A percentile compares a stretch with the other conserved stretches of the same genome.
phyloP scores from a whole-genome alignment of 1,140 invertebrate species.

The Meloidogyne exigua region DNA sequence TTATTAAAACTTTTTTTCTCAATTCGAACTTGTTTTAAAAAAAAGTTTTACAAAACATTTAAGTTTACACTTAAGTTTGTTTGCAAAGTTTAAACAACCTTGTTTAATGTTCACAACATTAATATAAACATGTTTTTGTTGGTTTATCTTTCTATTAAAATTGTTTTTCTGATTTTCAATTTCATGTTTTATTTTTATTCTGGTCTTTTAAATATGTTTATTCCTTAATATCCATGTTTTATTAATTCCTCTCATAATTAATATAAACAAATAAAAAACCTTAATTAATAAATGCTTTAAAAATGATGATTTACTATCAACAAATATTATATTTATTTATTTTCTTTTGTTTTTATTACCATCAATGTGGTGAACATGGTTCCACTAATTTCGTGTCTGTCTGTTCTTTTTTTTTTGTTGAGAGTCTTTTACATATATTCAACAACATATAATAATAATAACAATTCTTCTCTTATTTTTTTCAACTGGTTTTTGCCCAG shows the following conservation, averaged over 20 bases:
- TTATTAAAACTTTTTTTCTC: not conserved
- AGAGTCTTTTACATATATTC: not conserved
- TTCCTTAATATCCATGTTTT: not conserved
- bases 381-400: conserved; percentile 4
- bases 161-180: no score
- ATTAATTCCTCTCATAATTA: not conserved
- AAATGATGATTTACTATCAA: conserved; percentile 4
- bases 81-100: no score
- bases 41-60: no score
- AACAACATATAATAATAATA: not conserved
- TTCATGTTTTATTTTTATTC: no score
- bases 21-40: no score
- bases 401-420: not conserved
- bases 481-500: not conserved
- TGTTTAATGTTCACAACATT: no score
- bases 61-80: no score
- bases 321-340: not conserved
- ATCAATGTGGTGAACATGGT: not conserved
- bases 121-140: no score
- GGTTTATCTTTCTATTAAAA: no score
- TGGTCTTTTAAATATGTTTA: no score
- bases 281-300: not conserved
- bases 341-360: not conserved
- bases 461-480: not conserved
- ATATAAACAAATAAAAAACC: not conserved